Evolutionary conservation across 2,113 vertebrate species (phyloP).

Genomic region (Pampusana beccarii): DNA sequence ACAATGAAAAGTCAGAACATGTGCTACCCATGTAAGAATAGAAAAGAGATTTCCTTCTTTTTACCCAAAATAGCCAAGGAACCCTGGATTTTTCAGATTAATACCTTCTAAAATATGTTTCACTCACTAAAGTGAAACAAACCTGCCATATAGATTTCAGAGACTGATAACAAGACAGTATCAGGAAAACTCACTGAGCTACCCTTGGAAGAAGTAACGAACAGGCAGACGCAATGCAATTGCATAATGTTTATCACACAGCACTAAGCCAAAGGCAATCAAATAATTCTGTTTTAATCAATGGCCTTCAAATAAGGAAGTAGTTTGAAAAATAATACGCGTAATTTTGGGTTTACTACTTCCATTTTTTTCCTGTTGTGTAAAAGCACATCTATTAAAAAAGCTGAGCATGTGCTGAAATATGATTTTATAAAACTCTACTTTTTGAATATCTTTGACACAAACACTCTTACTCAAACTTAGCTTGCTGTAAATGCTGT

Average conservation of each 20-base stretch:
- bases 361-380: neutral
- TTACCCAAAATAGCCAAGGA: neutral
- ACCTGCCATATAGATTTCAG: neutral
- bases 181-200: neutral
- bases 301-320: slow-evolving; percentile 48
- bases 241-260: slow-evolving; percentile 21
- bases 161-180: neutral
- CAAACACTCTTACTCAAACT: neutral
- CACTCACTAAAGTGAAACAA: neutral
- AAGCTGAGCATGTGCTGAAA: neutral
- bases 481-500: neutral
- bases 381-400: neutral
- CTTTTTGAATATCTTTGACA: neutral
- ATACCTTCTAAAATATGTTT: neutral
- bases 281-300: slow-evolving; percentile 20
- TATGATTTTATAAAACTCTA: neutral
- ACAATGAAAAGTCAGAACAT: neutral
- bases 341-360: neutral
- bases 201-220: neutral
- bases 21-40: neutral
- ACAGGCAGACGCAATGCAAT: neutral
- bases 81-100: neutral
- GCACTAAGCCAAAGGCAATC: slow-evolving; percentile 11
- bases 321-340: neutral
- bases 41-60: neutral